Conservation (phyloP, 2,113 vertebrate species). For the Chinchilla lanigera region DNA sequence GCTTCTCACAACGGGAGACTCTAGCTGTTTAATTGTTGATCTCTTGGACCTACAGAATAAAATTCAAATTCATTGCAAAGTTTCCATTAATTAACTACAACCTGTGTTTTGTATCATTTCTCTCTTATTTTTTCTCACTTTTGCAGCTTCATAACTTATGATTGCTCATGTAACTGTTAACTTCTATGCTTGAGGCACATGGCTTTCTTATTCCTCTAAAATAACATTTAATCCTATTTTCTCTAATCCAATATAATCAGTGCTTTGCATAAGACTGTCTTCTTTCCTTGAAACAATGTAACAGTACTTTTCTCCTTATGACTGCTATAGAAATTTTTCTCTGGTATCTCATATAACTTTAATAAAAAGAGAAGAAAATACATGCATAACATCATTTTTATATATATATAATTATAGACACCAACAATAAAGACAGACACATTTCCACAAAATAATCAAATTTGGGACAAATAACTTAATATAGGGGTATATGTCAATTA, state of each 20-base stretch:
- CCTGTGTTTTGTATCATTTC: neutral
- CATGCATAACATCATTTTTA: neutral
- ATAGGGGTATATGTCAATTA: neutral
- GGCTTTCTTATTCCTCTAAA: neutral
- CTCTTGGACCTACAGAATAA: neutral
- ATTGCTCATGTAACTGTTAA: neutral
- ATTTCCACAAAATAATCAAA: slow-evolving; percentile 38
- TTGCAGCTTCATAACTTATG: neutral
- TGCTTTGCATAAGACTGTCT: neutral
- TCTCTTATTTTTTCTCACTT: neutral
- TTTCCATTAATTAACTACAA: neutral
- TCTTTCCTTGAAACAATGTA: neutral
- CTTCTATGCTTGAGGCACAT: neutral
- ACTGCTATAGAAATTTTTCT: neutral
- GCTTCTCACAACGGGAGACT: neutral
- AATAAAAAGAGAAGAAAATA: neutral
- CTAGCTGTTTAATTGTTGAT: neutral
- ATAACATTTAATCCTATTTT: neutral
- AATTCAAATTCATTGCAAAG: neutral
- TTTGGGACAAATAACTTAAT: neutral
- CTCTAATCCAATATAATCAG: neutral
- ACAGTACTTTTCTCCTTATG: neutral
- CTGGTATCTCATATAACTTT: neutral
- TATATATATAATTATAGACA: neutral
- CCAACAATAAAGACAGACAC: neutral